Evolutionary conservation across 2,797 vertebrate species (phyloP).

Genomic region (Lacerta agilis): DNA sequence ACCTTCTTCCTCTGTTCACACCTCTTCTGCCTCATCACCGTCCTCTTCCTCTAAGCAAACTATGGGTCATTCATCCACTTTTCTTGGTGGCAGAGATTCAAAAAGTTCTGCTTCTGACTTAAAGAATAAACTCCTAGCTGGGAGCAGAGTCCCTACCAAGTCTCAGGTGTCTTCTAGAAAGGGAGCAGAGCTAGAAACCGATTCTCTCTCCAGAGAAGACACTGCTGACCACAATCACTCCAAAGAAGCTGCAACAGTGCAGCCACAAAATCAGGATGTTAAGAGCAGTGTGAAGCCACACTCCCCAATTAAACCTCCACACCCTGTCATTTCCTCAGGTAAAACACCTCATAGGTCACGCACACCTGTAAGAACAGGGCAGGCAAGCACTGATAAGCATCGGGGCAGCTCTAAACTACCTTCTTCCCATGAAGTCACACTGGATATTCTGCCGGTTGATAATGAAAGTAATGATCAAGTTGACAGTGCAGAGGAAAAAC

Average conservation of each 20-base stretch:
- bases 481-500: slow-evolving; percentile 37
- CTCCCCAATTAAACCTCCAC: slow-evolving; percentile 80
- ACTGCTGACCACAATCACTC: slow-evolving; percentile 67
- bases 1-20: slow-evolving; percentile 56
- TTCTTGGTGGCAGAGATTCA: slow-evolving; percentile 51
- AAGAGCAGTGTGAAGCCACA: slow-evolving; percentile 77
- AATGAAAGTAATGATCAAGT: slow-evolving; percentile 43
- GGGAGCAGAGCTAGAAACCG: slow-evolving; percentile 53
- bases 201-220: slow-evolving; percentile 74
- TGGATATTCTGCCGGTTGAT: slow-evolving; percentile 40
- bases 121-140: slow-evolving; percentile 72
- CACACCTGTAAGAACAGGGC: slow-evolving; percentile 48
- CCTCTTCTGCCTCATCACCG: slow-evolving; percentile 59
- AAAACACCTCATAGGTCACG: slow-evolving; percentile 76
- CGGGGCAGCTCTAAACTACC: slow-evolving; percentile 31
- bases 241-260: not conserved
- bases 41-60: slow-evolving; percentile 60
- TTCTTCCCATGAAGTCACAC: slow-evolving; percentile 43
- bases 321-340: slow-evolving; percentile 80
- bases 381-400: slow-evolving; percentile 52
- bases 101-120: slow-evolving; percentile 71
- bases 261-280: slow-evolving; percentile 57
- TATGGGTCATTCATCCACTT: slow-evolving; percentile 40
- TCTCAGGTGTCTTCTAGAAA: slow-evolving; percentile 64
- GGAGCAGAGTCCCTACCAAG: slow-evolving; percentile 53